These are phyloP conservation scores for Chelonoidis abingdonii DNA, from an alignment of 2,113 vertebrate species.

Conservation along the genomic window DNA sequence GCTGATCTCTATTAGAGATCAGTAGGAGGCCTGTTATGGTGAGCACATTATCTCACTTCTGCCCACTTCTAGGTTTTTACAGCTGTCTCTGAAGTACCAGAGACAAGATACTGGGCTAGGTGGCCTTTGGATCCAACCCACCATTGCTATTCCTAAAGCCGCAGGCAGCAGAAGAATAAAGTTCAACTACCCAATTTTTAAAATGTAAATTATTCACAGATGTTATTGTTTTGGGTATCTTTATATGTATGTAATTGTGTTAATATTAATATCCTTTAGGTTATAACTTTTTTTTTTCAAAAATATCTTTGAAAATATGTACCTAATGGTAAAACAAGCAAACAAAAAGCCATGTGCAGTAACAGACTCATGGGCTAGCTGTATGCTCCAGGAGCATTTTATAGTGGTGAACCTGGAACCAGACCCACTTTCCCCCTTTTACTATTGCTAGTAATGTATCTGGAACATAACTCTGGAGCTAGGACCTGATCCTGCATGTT, in stretches of 20 bases:
- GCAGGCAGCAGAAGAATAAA: neutral
- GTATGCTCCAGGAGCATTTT: neutral
- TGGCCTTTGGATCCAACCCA: constrained; percentile 13
- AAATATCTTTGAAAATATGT: constrained; percentile 10
- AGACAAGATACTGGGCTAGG: constrained; percentile 15
- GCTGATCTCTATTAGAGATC: constrained; percentile 5
- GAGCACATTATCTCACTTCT: neutral
- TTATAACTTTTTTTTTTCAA: constrained; percentile 26
- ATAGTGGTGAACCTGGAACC: neutral
- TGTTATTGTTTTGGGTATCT: constrained; percentile 32
- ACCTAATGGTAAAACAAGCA: constrained; percentile 24
- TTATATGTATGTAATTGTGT: neutral
- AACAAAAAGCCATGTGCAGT: constrained; percentile 9
- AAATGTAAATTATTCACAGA: neutral
- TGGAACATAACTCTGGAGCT: neutral
- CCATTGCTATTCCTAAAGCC: neutral
- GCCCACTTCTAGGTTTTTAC: neutral
- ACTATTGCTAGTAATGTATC: constrained; percentile 21
- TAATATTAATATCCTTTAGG: neutral
- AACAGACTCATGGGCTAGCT: neutral
- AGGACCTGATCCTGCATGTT: constrained; percentile 14
- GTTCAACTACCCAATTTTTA: neutral
- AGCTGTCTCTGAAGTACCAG: constrained; percentile 21
- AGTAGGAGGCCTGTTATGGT: neutral
- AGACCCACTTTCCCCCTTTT: constrained; percentile 7